Conservation (phyloP, 2,888 invertebrate genomes). For the Lepidocyrtinus sp. region DNA sequence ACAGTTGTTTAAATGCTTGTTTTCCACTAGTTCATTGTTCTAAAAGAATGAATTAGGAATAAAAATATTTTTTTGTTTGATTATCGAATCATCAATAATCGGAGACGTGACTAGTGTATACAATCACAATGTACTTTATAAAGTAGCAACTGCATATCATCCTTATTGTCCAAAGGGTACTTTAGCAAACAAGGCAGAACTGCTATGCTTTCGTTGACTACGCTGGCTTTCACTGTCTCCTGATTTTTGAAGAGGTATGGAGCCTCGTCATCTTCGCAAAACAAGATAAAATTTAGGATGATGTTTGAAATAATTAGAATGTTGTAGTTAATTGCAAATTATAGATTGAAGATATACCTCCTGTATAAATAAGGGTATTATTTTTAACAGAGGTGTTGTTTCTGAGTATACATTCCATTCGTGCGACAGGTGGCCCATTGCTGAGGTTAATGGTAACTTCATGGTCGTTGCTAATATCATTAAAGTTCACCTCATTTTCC, state of each 20-base stretch:
- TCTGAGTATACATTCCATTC: slow-evolving; percentile 25
- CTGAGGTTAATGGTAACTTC: background rate
- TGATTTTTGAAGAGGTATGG: slow-evolving; percentile 38
- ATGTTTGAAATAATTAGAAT: background rate
- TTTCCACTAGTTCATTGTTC: slow-evolving; percentile 29
- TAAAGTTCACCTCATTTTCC: too few relatives aligned
- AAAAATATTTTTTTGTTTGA: background rate
- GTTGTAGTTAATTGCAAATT: background rate
- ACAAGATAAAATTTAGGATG: background rate
- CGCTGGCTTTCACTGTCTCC: background rate
- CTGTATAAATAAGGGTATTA: slow-evolving; percentile 35
- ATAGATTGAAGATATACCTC: too few relatives aligned
- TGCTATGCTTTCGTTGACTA: slow-evolving; percentile 29
- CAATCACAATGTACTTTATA: slow-evolving; percentile 26
- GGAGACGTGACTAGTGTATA: background rate
- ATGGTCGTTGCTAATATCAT: too few relatives aligned
- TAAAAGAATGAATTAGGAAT: background rate
- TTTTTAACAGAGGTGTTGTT: slow-evolving; percentile 13
- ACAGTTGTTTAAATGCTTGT: slow-evolving; percentile 28
- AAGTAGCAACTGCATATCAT: slow-evolving; percentile 24
- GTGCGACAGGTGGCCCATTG: slow-evolving; percentile 23
- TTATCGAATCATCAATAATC: background rate
- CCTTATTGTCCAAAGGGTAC: slow-evolving; percentile 28
- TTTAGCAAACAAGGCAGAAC: slow-evolving; percentile 33
- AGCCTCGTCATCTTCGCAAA: slow-evolving; percentile 19